These are phyloP conservation scores for Meriones psammophilus DNA, from an alignment of 2,797 vertebrate genomes.

Conservation along the genomic window DNA sequence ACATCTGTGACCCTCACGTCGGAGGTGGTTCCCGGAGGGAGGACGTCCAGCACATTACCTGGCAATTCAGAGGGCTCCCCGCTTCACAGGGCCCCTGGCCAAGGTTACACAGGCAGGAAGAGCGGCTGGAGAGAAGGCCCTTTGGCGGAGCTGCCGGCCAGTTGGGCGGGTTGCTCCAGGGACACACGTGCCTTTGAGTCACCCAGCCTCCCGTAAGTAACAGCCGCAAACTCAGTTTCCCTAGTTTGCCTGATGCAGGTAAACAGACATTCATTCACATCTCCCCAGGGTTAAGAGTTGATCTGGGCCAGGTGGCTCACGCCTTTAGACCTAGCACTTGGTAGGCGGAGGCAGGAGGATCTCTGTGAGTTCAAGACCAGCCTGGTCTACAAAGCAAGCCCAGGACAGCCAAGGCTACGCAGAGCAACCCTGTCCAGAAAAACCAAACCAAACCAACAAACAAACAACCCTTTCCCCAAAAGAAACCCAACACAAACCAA, in stretches of 20 bases:
- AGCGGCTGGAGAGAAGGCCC: background rate
- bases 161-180: too few species aligned
- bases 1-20: background rate
- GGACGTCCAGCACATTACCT: background rate
- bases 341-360: background rate
- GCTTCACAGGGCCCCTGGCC: background rate
- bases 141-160: background rate
- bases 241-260: background rate
- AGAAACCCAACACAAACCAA: too few species aligned
- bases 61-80: background rate
- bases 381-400: background rate
- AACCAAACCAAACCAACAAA: background rate
- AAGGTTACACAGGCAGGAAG: background rate
- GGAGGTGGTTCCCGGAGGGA: background rate
- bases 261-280: background rate
- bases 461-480: too few species aligned
- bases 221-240: background rate
- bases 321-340: background rate
- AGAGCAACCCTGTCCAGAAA: background rate
- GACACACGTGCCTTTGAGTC: background rate
- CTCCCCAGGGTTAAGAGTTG: background rate
- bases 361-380: background rate
- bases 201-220: background rate
- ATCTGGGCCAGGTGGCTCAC: fast-evolving
- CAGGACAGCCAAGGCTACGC: background rate